Base-by-base conservation (phyloP, 1,140 invertebrate genomes). In the Lutraria rhynchaena region DNA sequence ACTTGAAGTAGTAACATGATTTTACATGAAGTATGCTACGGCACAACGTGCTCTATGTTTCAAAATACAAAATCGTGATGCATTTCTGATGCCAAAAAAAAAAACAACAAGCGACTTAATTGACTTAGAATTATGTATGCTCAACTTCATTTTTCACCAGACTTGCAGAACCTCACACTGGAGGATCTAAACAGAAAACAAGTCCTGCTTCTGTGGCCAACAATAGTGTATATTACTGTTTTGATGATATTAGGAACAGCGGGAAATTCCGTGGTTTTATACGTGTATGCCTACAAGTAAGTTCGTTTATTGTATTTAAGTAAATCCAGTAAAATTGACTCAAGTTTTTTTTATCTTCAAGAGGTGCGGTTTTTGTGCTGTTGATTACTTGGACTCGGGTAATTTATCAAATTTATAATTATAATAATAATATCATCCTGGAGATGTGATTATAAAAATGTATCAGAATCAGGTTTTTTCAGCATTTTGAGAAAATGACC, bases 211-310 rank as follows among this genome's bases (percentile, higher is more conserved):
- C 44, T 70, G 46, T 51, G 75, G 31, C 83, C 83, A 15, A 75
- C 63, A 5, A 80, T 78, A 2, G 37, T 81, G 15, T 65, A 75
- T 19, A 71, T 75, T 9, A 24, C 37, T n/a, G 13, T 83, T 0
- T 58, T 77, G 22, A 85, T 85, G 83, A 15, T 80, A 3, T 33
- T 74, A 22, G 83, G 83, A 27, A n/a, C 81, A 31, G 24, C 83
- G 4, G 83, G 83, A 57, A 85, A 85, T 31, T 24, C 61, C 22
- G 15, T 85, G 24, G 71, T 85, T 51, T 33, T 74, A 0, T 80
- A 80, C 46, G 46, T 82, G 15, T 85, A 85, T 33, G 63, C 75
- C 7, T 75, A 33, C 17, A 37, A 49, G 29, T 51, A 74, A 1
- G 82, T 63, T 35, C 31, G 29, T 49, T 49, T 19, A 49, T 49